phyloP scores from a whole-genome alignment of 2,888 invertebrate species.

The Belgica antarctica region DNA sequence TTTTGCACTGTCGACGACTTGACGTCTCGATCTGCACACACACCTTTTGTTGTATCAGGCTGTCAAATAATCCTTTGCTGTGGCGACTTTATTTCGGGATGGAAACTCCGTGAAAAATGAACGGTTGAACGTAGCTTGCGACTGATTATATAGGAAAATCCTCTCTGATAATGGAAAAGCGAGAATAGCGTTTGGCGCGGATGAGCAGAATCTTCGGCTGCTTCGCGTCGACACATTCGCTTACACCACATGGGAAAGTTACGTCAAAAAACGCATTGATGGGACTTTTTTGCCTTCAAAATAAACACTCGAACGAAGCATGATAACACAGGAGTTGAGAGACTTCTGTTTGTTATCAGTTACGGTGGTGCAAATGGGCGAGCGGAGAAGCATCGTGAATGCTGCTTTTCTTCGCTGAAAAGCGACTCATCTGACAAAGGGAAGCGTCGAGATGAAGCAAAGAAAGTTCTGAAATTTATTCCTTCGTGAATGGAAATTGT shows the following conservation, averaged over 20 bases:
- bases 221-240: background rate
- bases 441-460: background rate
- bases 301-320: background rate
- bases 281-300: background rate
- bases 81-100: background rate
- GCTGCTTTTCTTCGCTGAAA: background rate
- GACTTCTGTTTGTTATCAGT: conserved; percentile 11
- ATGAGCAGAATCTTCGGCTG: conserved; percentile 11
- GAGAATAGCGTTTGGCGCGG: background rate
- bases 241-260: background rate
- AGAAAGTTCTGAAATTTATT: background rate
- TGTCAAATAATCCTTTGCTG: background rate
- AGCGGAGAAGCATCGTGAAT: background rate
- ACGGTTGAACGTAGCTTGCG: background rate
- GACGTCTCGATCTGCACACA: no score
- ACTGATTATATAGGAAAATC: conserved; percentile 10
- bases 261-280: background rate
- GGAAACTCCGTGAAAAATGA: conserved; percentile 32
- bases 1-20: no score
- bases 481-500: no score
- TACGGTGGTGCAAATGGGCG: background rate
- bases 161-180: background rate
- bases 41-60: background rate
- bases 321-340: conserved; percentile 3
- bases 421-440: background rate